phyloP scores from a whole-genome alignment of 2,888 invertebrate species.

The Pyrgus malvae region DNA sequence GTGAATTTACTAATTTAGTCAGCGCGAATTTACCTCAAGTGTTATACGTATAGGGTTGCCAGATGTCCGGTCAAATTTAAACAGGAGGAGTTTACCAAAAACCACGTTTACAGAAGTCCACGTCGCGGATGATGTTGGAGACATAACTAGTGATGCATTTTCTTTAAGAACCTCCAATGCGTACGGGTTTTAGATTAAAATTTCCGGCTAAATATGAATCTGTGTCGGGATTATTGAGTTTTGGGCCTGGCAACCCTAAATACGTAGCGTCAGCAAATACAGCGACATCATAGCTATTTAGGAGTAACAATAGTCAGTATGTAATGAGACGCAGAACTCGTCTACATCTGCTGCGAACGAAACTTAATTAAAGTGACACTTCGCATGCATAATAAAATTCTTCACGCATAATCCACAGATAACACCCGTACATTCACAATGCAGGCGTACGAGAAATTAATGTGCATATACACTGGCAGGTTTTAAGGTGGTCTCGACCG shows the following conservation, averaged over 20 bases:
- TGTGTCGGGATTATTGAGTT: slow-evolving; percentile 7
- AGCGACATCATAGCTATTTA: slow-evolving; percentile 64
- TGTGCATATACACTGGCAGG: slow-evolving; percentile 23
- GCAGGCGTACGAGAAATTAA: slow-evolving; percentile 25
- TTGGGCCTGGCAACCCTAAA: neutral
- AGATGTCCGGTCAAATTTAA: no score
- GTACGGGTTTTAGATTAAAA: no score
- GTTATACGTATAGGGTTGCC: no score
- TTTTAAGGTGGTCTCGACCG: slow-evolving; percentile 24
- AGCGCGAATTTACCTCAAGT: slow-evolving; percentile 11
- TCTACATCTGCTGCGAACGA: slow-evolving; percentile 67
- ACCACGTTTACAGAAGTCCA: no score
- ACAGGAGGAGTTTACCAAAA: no score
- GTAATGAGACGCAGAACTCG: slow-evolving; percentile 51
- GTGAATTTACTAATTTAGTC: slow-evolving; percentile 16
- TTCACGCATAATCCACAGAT: slow-evolving; percentile 57
- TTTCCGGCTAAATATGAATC: no score
- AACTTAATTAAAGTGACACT: slow-evolving; percentile 78
- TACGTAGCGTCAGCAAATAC: slow-evolving; percentile 19
- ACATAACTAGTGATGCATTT: no score
- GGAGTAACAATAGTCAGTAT: slow-evolving; percentile 57
- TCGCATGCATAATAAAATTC: slow-evolving; percentile 73
- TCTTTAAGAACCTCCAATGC: no score
- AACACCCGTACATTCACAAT: slow-evolving; percentile 34
- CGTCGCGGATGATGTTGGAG: no score